phyloP scores from a whole-genome alignment of 2,888 invertebrate genomes.

The Crossocerus cetratus region DNA sequence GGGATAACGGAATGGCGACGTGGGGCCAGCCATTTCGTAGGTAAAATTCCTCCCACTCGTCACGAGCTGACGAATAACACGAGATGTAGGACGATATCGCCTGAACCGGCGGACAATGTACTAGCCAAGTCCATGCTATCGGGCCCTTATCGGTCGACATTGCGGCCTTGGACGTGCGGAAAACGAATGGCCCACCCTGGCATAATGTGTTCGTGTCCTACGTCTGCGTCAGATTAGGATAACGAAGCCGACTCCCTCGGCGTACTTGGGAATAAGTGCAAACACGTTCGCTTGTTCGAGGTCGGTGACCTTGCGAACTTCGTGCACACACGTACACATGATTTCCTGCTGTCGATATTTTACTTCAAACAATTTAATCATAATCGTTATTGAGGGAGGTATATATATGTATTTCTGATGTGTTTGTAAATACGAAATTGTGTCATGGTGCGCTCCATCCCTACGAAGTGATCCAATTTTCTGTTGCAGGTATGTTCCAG shows the following conservation, averaged over 20 bases:
- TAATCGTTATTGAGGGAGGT: too few relatives aligned
- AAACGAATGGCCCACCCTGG: slow-evolving; percentile 56
- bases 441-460: too few relatives aligned
- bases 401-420: background rate
- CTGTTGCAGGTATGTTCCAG: slow-evolving; percentile 54
- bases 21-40: slow-evolving; percentile 21
- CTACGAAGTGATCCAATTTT: slow-evolving; percentile 12
- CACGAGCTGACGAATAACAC: slow-evolving; percentile 64
- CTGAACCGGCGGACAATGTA: slow-evolving; percentile 62
- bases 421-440: background rate
- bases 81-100: slow-evolving; percentile 60
- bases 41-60: slow-evolving; percentile 64
- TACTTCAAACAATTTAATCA: too few relatives aligned
- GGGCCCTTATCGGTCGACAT: slow-evolving; percentile 62
- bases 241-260: slow-evolving; percentile 41
- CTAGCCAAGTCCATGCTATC: slow-evolving; percentile 51
- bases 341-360: too few relatives aligned
- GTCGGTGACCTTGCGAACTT: slow-evolving; percentile 27
- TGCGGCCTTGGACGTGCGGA: slow-evolving; percentile 49
- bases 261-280: slow-evolving; percentile 9
- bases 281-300: slow-evolving; percentile 10
- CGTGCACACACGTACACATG: background rate
- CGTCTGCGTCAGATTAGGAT: slow-evolving; percentile 47
- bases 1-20: slow-evolving; percentile 2
- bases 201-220: slow-evolving; percentile 38